Base-by-base conservation (phyloP, 35 echinoderm and acorn worm species). In the Patiria miniata region DNA sequence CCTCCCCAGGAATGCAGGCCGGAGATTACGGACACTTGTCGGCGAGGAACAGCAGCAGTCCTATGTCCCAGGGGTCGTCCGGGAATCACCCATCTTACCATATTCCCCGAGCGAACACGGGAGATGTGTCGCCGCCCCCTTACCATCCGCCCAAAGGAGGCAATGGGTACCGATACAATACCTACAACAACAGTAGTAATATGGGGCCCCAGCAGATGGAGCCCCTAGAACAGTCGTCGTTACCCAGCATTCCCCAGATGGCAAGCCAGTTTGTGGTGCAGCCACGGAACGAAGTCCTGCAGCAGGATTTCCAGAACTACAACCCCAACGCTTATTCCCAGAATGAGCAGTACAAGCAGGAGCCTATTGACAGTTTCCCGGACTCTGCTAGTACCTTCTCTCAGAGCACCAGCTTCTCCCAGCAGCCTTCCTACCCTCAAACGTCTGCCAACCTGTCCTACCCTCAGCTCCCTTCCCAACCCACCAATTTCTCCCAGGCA, bases 21-120 rank as follows among this genome's bases (percentile, higher is more conserved):
- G 96, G 96, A 0, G 96, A 99, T 51, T 99, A 99, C 87, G 93
- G 96, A 40, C 96, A 99, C 61, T 60, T 99, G 44, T 94, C 92
- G 2, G 96, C 89, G 7, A 85, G 86, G 14, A 87, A 86, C 36
- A 90, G 95, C 81, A 95, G 87, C 36, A 99, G 96, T 83, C 96
- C 96, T 3, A 76, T 89, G 52, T 91, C 88, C 17, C 86, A 91
- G 19, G 80, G 22, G 2, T 94, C 92, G 15, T 86, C 78, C 6
- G 29, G 81, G 34, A 42, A 69, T 51, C 68, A 83, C 17, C 79
- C 69, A 5, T 78, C 42, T 10, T 73, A 51, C 29, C 90, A 88
- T 58, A 61, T 34, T 76, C 47, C 87, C 17, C 57, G 52, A 85
- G 68, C 87, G 23, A 50, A 65, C 36, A 82, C 79, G 51, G 87